These are phyloP conservation scores for Eristalinus aeneus DNA, from an alignment of 2,888 invertebrate species.

Conservation along the genomic window DNA sequence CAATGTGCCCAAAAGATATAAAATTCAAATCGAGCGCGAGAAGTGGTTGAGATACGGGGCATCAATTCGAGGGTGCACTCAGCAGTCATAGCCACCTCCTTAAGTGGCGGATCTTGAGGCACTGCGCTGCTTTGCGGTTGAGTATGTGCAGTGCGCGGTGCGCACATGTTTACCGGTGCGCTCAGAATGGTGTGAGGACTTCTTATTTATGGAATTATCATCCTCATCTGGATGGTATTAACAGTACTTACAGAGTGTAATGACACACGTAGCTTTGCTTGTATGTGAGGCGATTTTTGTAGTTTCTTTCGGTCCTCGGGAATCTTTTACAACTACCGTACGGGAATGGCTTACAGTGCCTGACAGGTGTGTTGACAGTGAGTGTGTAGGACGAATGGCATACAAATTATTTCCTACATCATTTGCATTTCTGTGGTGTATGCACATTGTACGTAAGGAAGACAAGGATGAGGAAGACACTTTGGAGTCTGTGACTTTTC, in stretches of 20 bases:
- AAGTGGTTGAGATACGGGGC: constrained; percentile 69
- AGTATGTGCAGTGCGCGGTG: constrained; percentile 2
- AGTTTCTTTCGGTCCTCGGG: constrained; percentile 11
- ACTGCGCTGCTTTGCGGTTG: constrained; percentile 19
- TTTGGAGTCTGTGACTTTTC: background rate
- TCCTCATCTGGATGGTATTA: constrained; percentile 70
- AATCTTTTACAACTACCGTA: constrained; percentile 44
- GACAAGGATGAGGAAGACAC: background rate
- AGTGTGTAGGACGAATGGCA: constrained; percentile 49
- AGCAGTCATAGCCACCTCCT: constrained; percentile 69
- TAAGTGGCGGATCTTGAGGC: constrained; percentile 67
- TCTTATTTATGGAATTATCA: constrained; percentile 71
- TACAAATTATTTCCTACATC: constrained; percentile 54
- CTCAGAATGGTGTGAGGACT: constrained; percentile 55
- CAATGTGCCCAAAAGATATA: constrained; percentile 60
- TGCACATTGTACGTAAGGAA: background rate
- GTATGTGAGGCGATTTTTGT: constrained; percentile 20
- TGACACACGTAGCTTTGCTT: constrained; percentile 48
- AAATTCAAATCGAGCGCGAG: constrained; percentile 70
- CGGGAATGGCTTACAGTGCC: constrained; percentile 48
- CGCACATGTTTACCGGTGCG: constrained; percentile 37
- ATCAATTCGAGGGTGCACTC: constrained; percentile 67
- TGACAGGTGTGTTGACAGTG: constrained; percentile 64
- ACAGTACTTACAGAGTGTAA: constrained; percentile 69
- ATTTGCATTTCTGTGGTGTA: background rate